Evolutionary conservation across 2,888 invertebrate species (phyloP).

Genomic region (Epinotia brunnichana): DNA sequence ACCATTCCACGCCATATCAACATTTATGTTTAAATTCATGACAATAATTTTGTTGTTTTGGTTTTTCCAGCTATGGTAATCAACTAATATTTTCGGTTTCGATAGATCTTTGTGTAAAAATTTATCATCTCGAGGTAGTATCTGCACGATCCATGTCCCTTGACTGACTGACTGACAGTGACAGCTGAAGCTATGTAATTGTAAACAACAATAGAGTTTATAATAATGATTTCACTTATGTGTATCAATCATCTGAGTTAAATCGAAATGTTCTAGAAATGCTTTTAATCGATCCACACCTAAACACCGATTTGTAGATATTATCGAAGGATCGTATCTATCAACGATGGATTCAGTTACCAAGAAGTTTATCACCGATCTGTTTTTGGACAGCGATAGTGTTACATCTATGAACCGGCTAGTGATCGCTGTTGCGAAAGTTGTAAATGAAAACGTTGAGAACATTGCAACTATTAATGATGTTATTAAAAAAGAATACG

Average conservation of each 20-base stretch:
- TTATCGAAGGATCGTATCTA: neutral
- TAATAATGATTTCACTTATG: no score
- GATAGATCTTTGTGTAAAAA: neutral
- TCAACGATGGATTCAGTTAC: conserved; percentile 61
- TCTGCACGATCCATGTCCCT: neutral
- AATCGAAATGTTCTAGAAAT: neutral
- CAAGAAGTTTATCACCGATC: conserved; percentile 69
- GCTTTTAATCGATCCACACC: neutral
- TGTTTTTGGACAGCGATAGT: conserved; percentile 72
- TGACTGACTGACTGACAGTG: no score
- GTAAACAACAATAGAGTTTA: no score
- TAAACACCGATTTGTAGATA: no score
- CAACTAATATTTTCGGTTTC: neutral
- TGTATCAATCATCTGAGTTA: neutral
- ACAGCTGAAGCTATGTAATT: no score
- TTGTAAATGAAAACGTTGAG: conserved; percentile 69
- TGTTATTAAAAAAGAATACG: conserved; percentile 56
- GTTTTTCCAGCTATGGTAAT: neutral
- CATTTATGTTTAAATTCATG: neutral
- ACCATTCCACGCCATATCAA: neutral
- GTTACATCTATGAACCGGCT: conserved; percentile 67
- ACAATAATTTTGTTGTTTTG: neutral
- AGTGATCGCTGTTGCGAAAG: conserved; percentile 68
- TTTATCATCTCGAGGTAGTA: neutral
- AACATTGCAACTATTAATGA: conserved; percentile 62